Conservation (phyloP, 2,113 vertebrate genomes). For the Cranoglanis bouderius region DNA sequence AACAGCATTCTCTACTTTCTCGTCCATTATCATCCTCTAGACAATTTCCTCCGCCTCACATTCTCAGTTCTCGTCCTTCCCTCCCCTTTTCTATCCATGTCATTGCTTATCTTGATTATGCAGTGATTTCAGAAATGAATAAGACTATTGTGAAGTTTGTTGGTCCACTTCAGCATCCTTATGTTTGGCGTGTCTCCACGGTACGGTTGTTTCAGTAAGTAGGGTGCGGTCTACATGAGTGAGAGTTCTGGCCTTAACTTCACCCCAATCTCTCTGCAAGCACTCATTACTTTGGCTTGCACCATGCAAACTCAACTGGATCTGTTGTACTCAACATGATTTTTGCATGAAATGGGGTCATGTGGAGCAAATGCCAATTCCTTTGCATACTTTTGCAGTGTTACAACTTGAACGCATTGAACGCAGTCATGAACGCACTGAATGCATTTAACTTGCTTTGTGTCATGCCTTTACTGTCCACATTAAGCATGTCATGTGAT, state of each 20-base stretch:
- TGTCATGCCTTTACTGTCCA: neutral
- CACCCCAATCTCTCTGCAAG: conserved; percentile 33
- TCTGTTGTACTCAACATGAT: conserved; percentile 29
- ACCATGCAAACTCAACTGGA: conserved; percentile 27
- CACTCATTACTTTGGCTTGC: conserved; percentile 37
- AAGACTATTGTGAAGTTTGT: conserved; percentile 21
- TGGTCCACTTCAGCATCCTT: conserved; percentile 7
- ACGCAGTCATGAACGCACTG: neutral
- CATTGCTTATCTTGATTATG: conserved; percentile 7
- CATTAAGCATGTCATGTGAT: conserved; percentile 1
- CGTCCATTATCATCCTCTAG: neutral
- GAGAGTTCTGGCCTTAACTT: conserved; percentile 33
- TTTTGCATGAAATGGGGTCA: conserved; percentile 34
- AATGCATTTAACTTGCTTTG: neutral
- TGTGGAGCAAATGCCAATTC: conserved; percentile 8
- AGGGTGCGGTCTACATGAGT: conserved; percentile 31
- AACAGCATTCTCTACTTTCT: neutral
- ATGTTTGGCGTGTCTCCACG: conserved; percentile 41
- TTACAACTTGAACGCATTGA: neutral
- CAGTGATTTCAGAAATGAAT: conserved; percentile 17
- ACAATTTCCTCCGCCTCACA: neutral
- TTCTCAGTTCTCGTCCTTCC: neutral
- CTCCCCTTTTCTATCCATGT: neutral
- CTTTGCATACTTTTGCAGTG: neutral
- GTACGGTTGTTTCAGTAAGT: conserved; percentile 27